Percentiles rank a stretch among this genome's conserved stretches.
phyloP scores from a whole-genome alignment of 2,797 vertebrate genomes.

The Lateolabrax maculatus region DNA sequence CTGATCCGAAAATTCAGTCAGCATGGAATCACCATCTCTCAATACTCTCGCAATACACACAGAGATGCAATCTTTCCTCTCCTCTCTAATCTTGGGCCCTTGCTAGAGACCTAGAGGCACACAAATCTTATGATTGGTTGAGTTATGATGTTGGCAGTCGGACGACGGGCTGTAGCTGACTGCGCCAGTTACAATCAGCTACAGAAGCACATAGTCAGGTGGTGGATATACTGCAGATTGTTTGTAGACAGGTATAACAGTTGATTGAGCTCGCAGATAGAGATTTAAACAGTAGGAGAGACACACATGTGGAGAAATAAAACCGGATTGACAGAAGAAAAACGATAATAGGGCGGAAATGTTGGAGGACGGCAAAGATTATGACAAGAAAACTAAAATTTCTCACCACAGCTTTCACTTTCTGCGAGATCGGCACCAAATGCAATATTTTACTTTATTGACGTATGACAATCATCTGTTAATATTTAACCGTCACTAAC shows the following conservation, averaged over 20 bases:
- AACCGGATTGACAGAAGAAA: neutral
- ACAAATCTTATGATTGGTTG: constrained; percentile 9
- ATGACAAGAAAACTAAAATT: neutral
- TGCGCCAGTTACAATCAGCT: neutral
- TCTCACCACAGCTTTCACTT: constrained; percentile 4
- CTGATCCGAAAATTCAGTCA: constrained; percentile 24
- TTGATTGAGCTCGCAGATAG: neutral
- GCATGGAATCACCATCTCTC: constrained; percentile 18
- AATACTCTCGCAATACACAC: neutral
- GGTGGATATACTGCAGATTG: neutral
- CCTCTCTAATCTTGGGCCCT: constrained; percentile 11
- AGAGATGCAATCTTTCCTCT: constrained; percentile 19
- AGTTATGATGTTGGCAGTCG: neutral
- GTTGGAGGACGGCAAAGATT: neutral
- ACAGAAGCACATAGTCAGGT: neutral
- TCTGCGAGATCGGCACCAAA: neutral
- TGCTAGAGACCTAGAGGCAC: neutral
- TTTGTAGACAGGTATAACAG: constrained; percentile 1
- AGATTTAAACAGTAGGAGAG: neutral
- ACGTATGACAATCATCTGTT: constrained; percentile 59
- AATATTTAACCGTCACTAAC: neutral
- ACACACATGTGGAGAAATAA: neutral
- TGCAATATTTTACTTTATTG: constrained; percentile 23
- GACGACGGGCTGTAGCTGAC: neutral
- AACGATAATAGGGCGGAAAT: neutral